Evolutionary conservation across 2,888 invertebrate species (phyloP), one percentile per base, ranked within the genome.

Genomic region (Cheilosia soror): DNA sequence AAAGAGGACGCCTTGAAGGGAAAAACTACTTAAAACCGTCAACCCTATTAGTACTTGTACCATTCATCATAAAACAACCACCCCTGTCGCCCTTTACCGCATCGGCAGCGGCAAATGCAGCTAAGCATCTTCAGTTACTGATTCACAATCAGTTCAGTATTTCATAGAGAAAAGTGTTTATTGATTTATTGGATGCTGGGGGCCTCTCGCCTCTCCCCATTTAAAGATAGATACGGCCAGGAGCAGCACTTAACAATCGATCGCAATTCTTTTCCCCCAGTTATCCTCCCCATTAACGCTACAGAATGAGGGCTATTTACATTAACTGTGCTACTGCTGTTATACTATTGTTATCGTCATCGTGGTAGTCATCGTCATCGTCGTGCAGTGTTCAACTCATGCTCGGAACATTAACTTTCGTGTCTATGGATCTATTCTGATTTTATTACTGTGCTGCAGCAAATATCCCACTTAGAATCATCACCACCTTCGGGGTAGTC

Each of bases 381-480:
- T 63, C 77, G 57, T 13, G 51, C 40, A 66, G 58, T 66, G 55
- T 62, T 53, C 47, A 71, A 66, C 40, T 75, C 49, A 68, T 71
- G 47, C 57, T 75, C 75, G 84, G 79, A 84, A 84, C 84, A 84
- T 84, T 84, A 84, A 84, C 79, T 79, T 84, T 79, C 69, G 84
- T 84, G 75, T 84, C 82, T 78, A 72, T 77, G 77, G 77, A 77
- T 83, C 84, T 84, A 76, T 84, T 84, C 79, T 84, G 60, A 75
- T 84, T 84, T 84, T 84, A 84, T 84, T 79, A 80, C 79, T 75
- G 75, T 79, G 75, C 84, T 79, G 84, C 69, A 79, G 79, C 68
- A 71, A 63, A 57, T 76, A 63, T 15, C 51, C 63, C 72, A 72
- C 72, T 72, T 65, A 15, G 57, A 66, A 51, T 58, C 73, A 63